Evolutionary conservation across 2,113 vertebrate species (phyloP).

Genomic region (Sylvia atricapilla): DNA sequence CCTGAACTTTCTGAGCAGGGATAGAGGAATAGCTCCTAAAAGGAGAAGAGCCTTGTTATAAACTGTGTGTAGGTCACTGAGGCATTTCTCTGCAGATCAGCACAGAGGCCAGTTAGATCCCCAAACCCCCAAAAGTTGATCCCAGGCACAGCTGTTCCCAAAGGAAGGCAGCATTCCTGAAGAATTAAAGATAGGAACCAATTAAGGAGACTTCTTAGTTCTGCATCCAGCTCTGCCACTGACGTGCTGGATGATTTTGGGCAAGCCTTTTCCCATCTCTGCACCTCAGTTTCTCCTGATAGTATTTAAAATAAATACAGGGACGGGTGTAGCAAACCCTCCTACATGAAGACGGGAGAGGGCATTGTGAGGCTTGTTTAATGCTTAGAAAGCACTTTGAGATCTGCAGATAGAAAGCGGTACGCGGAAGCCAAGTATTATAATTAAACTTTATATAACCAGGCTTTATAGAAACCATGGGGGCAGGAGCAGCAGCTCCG

Average conservation of each 20-base stretch:
- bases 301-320: slow-evolving; percentile 38
- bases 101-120: background rate
- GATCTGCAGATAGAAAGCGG: slow-evolving; percentile 52
- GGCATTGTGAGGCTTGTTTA: slow-evolving; percentile 58
- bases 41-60: background rate
- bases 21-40: background rate
- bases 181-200: background rate
- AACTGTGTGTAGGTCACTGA: background rate
- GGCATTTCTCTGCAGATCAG: background rate
- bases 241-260: background rate
- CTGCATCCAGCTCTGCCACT: slow-evolving; percentile 1
- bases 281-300: slow-evolving; percentile 26
- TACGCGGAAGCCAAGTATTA: slow-evolving; percentile 52
- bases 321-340: slow-evolving; percentile 48
- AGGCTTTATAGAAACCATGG: background rate
- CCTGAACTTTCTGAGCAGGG: background rate
- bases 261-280: background rate
- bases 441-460: slow-evolving; percentile 65
- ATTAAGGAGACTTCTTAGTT: slow-evolving; percentile 1
- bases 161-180: background rate
- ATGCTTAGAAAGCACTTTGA: slow-evolving; percentile 66
- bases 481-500: background rate
- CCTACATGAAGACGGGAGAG: slow-evolving; percentile 36
- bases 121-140: background rate
- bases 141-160: background rate